phyloP scores from a whole-genome alignment of 2,888 invertebrate genomes.

The Cataglyphis albicans region DNA sequence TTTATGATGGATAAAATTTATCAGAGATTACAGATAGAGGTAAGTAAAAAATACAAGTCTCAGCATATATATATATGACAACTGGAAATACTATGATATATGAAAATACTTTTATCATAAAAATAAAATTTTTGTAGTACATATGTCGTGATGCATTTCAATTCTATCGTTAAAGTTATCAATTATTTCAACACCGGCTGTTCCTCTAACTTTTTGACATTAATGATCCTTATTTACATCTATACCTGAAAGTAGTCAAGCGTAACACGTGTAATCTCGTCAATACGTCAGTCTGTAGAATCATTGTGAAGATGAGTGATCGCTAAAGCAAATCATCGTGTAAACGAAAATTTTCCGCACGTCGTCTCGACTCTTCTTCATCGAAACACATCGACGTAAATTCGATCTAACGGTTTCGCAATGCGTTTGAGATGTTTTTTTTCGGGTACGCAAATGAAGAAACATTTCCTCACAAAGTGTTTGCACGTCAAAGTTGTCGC shows the following conservation, averaged over 20 bases:
- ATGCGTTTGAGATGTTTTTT: constrained; percentile 57
- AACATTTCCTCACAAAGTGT: constrained; percentile 54
- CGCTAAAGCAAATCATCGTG: constrained; percentile 35
- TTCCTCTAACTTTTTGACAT: not conserved
- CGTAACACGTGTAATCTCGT: not conserved
- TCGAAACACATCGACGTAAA: constrained; percentile 11
- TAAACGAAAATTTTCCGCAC: not conserved
- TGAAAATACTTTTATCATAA: not conserved
- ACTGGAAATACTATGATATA: too few species aligned
- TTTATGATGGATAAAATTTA: not conserved
- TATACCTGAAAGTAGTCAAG: not conserved
- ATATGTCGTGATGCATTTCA: not conserved
- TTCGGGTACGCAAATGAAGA: constrained; percentile 55
- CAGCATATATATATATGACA: too few species aligned
- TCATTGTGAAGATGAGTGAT: constrained; percentile 36
- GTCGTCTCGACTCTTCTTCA: not conserved
- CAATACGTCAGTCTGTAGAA: constrained; percentile 11
- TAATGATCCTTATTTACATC: constrained; percentile 9
- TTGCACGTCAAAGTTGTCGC: constrained; percentile 61
- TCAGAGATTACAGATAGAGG: not conserved
- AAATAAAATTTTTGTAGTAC: not conserved
- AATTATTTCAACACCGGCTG: not conserved
- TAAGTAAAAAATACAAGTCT: constrained; percentile 12
- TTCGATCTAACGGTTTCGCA: constrained; percentile 50
- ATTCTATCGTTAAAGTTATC: not conserved